Evolutionary conservation across 2,113 vertebrate genomes (phyloP), one percentile per base, ranked within the genome.

Genomic region (Tenrec ecaudatus): DNA sequence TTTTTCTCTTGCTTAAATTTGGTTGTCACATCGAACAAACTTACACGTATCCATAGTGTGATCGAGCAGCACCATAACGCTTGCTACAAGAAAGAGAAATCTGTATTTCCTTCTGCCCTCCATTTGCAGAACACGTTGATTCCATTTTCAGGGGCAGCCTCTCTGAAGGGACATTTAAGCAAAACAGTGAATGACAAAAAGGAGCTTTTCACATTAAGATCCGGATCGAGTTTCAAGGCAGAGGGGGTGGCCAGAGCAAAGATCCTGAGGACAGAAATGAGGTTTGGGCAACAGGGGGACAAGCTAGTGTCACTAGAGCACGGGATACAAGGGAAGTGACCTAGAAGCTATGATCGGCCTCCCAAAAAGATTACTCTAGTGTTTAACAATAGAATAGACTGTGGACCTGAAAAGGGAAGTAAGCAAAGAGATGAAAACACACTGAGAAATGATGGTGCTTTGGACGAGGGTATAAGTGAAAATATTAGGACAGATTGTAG

Each of bases 71-170:
- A 82, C 31, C 14, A 9, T 40, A 75, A 66, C 16, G 43, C 71
- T 82, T 86, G 5, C 77, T 92, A 66, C 3, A 43, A 84, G 43
- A 81, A 84, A 76, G 76, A 91, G 76, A 91, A 88, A 79, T 90
- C 20, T 40, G 20, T 33, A 71, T 47, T 38, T 29, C n/a, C 27
- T 60, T 82, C n/a, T 85, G 16, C 27, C 40, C 36, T 2, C 16
- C n/a, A 22, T 85, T 79, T 71, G 79, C 69, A 78, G 47, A 47
- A 29, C 58, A 43, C 5, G 60, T 33, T 38, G 43, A 92, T 1
- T 64, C 10, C 33, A 6, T 82, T 85, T 93, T 69, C 27, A 71
- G 33, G 90, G 36, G 33, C 29, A 66, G 68, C n/a, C 81, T 88
- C 73, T 64, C 53, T 29, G 40, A 89, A 80, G 78, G 73, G 57